A percentile compares a stretch with the other conserved stretches of the same genome.
Evolutionary conservation across 2,113 vertebrate genomes (phyloP).

Genomic region (Speoplatyrhinus poulsoni): DNA sequence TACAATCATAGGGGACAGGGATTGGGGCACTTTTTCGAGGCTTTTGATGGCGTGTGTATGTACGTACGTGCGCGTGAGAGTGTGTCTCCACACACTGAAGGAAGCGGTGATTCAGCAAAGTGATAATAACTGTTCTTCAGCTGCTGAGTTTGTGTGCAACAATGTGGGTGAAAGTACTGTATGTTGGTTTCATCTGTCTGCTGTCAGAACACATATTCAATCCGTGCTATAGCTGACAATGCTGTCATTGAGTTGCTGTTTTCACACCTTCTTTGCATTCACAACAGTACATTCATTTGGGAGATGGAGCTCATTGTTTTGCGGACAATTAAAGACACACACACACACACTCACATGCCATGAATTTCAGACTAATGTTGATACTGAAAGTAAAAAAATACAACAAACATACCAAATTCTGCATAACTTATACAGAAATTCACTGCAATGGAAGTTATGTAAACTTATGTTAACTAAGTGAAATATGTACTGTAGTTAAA

Average conservation of each 20-base stretch:
- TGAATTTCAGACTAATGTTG: neutral
- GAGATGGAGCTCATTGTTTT: neutral
- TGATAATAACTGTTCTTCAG: conserved; percentile 31
- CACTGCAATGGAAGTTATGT: neutral
- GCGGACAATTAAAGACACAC: too few species aligned
- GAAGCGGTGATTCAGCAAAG: conserved; percentile 31
- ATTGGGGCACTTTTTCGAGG: conserved; percentile 64
- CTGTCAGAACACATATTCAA: conserved; percentile 17
- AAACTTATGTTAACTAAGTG: neutral
- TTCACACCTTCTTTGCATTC: conserved; percentile 3
- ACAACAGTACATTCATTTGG: neutral
- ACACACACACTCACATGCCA: neutral
- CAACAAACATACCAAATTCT: neutral
- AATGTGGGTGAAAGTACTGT: conserved; percentile 24
- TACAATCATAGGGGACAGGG: conserved; percentile 69
- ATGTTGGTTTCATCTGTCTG: conserved; percentile 22
- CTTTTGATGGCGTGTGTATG: conserved; percentile 42
- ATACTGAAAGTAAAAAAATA: neutral
- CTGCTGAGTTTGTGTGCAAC: conserved; percentile 28
- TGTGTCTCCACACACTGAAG: conserved; percentile 41
- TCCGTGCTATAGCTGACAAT: conserved; percentile 35
- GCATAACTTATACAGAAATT: too few species aligned
- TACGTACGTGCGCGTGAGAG: neutral
- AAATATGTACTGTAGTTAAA: neutral
- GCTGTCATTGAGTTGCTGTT: conserved; percentile 22